Percentiles rank a stretch among this genome's conserved stretches.
Conservation (phyloP, 2,113 vertebrate genomes). For the Elgaria multicarinata region DNA sequence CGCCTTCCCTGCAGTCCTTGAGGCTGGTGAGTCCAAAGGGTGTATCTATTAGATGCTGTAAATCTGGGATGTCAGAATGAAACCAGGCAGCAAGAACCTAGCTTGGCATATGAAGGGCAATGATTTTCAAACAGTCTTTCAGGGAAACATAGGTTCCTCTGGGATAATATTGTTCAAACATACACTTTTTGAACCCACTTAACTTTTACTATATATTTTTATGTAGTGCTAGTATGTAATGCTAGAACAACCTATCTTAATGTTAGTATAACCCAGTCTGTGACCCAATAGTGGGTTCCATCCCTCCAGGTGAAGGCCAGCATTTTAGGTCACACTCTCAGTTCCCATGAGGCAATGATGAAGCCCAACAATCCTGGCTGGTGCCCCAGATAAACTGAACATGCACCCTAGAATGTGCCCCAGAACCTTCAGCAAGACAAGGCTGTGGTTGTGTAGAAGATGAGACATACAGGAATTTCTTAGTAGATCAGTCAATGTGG, state of each 20-base stretch:
- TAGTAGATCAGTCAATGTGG: too few relatives aligned
- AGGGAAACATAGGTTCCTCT: not conserved
- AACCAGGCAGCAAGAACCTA: not conserved
- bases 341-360: not conserved
- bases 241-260: not conserved
- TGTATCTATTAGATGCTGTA: not conserved
- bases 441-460: not conserved
- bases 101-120: not conserved
- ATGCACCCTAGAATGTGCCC: not conserved
- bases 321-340: not conserved
- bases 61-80: not conserved
- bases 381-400: not conserved
- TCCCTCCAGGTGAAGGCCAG: not conserved
- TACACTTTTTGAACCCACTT: not conserved
- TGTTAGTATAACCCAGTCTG: too few relatives aligned
- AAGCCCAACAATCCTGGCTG: not conserved
- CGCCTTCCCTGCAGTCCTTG: slow-evolving; percentile 89
- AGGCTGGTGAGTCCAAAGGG: slow-evolving; percentile 79
- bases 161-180: not conserved
- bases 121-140: not conserved
- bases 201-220: not conserved
- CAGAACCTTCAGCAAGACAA: not conserved
- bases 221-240: not conserved
- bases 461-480: not conserved
- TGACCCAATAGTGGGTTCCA: not conserved